A percentile compares a stretch with the other conserved stretches of the same genome.
phyloP scores from a whole-genome alignment of 2,113 vertebrate genomes.

The Beaufortia kweichowensis region DNA sequence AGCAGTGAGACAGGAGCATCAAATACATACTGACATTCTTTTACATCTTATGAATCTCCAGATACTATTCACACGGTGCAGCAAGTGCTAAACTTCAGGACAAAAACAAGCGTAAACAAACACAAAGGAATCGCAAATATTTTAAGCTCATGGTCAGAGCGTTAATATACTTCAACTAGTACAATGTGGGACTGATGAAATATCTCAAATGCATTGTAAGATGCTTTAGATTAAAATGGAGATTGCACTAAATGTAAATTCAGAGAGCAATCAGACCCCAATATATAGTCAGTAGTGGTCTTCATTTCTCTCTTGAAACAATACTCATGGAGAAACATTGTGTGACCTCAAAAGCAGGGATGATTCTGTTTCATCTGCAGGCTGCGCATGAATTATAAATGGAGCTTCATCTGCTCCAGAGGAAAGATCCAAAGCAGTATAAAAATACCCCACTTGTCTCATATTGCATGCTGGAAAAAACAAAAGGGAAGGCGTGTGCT shows the following conservation, averaged over 20 bases:
- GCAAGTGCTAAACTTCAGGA: conserved; percentile 16
- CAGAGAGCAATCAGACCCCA: conserved; percentile 2
- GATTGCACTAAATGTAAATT: not conserved
- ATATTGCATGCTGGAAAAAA: conserved; percentile 40
- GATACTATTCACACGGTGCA: conserved; percentile 9
- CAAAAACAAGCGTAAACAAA: not conserved
- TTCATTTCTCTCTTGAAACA: conserved; percentile 20
- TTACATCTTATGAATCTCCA: conserved; percentile 30
- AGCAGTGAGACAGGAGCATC: conserved; percentile 67
- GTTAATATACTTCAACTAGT: too few species aligned
- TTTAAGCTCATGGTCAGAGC: too few species aligned
- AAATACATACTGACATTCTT: conserved; percentile 64
- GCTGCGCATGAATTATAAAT: conserved; percentile 56
- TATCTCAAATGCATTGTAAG: too few species aligned
- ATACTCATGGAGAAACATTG: conserved; percentile 10
- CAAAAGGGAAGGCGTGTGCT: conserved; percentile 38
- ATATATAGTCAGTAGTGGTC: conserved; percentile 3
- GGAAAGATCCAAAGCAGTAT: conserved; percentile 42
- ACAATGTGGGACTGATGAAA: not conserved
- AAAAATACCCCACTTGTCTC: conserved; percentile 48
- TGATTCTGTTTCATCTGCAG: conserved; percentile 40
- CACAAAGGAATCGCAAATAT: not conserved
- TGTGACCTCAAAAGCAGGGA: conserved; percentile 38
- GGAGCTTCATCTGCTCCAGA: conserved; percentile 39
- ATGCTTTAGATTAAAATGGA: too few species aligned